Evolutionary conservation across 2,888 invertebrate genomes (phyloP).

Genomic region (Tachina grossa): DNA sequence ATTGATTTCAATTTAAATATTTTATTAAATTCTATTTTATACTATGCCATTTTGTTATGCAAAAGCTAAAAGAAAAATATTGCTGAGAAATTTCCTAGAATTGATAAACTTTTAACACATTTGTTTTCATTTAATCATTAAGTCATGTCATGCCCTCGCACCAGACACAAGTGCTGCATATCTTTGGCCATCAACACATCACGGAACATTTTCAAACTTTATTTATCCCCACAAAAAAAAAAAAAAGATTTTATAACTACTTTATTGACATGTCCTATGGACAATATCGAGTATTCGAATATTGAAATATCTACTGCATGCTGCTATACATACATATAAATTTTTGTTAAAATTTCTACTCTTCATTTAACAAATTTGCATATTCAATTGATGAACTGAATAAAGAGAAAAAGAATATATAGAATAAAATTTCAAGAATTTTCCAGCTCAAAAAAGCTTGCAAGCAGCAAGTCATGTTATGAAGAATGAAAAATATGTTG

Average conservation of each 20-base stretch:
- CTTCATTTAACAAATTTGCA: conserved; percentile 68
- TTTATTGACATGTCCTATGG: conserved; percentile 60
- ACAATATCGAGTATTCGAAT: conserved; percentile 46
- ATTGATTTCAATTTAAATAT: neutral
- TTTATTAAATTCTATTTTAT: neutral
- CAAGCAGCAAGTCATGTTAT: conserved; percentile 59
- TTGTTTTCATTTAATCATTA: neutral
- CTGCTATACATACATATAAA: neutral
- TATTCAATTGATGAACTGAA: conserved; percentile 62
- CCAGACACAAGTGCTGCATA: conserved; percentile 20
- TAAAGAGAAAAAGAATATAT: conserved; percentile 1
- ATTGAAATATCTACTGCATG: conserved; percentile 12
- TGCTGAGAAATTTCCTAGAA: neutral
- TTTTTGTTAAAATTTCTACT: conserved; percentile 52
- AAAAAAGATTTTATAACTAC: conserved; percentile 27
- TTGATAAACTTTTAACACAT: neutral
- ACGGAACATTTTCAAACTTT: conserved; percentile 8
- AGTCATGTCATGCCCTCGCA: neutral
- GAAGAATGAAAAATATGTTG: neutral
- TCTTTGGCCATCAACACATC: conserved; percentile 21
- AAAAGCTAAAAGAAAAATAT: neutral
- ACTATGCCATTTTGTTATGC: neutral
- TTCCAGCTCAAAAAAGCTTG: neutral
- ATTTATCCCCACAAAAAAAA: neutral
- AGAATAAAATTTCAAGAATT: conserved; percentile 38